phyloP scores from a whole-genome alignment of 2,888 invertebrate genomes.

The Sphecodes monilicornis region DNA sequence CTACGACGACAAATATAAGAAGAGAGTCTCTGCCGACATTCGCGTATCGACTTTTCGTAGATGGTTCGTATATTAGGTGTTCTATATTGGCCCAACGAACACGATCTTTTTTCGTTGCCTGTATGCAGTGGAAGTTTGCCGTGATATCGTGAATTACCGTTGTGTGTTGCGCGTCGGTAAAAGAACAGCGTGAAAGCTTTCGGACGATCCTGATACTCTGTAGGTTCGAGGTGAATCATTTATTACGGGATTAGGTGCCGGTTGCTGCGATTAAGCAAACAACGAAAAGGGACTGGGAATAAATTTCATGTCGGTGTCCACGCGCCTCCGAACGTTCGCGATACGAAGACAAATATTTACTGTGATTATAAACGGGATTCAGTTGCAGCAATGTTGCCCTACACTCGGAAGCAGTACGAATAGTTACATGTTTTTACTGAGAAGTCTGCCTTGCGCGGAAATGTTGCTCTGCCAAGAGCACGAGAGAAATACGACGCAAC shows the following conservation, averaged over 20 bases:
- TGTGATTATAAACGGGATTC: slow-evolving; percentile 34
- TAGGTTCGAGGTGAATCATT: slow-evolving; percentile 10
- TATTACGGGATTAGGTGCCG: slow-evolving; percentile 7
- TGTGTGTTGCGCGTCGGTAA: neutral
- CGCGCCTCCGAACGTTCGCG: slow-evolving; percentile 1
- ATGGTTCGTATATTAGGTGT: slow-evolving; percentile 25
- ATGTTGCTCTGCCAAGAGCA: slow-evolving; percentile 33
- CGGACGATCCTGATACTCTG: neutral
- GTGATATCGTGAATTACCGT: neutral
- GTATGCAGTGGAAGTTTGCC: neutral
- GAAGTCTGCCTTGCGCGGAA: neutral
- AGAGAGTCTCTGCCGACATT: slow-evolving; percentile 23
- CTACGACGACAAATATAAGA: slow-evolving; percentile 41
- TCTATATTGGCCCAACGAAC: slow-evolving; percentile 2
- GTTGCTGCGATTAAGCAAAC: slow-evolving; percentile 22
- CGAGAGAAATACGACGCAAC: neutral
- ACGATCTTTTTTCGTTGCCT: neutral
- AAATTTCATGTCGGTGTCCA: neutral
- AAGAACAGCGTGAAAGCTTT: neutral
- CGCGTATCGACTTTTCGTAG: neutral
- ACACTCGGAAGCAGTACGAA: slow-evolving; percentile 18
- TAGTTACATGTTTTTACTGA: slow-evolving; percentile 35
- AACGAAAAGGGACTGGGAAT: slow-evolving; percentile 15
- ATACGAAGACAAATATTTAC: slow-evolving; percentile 29
- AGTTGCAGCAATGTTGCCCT: slow-evolving; percentile 8